Evolutionary conservation across 2,113 vertebrate species (phyloP).

Genomic region (Oceanodroma tethys): DNA sequence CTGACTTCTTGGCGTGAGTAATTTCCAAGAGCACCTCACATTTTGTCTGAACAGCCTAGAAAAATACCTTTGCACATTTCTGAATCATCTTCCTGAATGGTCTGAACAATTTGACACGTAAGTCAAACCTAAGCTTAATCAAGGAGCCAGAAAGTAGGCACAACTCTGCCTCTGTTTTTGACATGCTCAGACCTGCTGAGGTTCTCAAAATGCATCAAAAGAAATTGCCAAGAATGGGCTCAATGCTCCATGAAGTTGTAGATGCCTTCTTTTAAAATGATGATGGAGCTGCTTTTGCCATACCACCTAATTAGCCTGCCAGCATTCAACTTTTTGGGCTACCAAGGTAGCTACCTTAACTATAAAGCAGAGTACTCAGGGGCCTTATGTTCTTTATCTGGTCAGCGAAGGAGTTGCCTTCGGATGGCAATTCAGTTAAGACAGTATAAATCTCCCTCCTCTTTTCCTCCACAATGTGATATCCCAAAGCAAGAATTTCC

Average conservation of each 20-base stretch:
- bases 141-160: background rate
- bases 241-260: background rate
- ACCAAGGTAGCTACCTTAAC: background rate
- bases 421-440: background rate
- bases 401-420: background rate
- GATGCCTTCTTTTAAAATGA: background rate
- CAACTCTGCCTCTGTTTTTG: background rate
- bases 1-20: background rate
- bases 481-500: background rate
- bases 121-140: background rate
- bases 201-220: background rate
- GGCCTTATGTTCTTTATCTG: background rate
- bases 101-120: background rate
- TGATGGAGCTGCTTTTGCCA: background rate
- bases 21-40: background rate
- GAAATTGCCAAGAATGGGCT: background rate
- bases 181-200: accelerated
- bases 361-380: background rate
- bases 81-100: background rate
- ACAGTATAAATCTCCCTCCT: background rate
- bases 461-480: background rate
- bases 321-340: background rate
- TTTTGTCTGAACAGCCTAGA: background rate
- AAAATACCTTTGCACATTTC: background rate
- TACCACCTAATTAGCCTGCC: background rate